Conservation (phyloP, 2,113 vertebrate species). For the Opisthocomus hoazin region DNA sequence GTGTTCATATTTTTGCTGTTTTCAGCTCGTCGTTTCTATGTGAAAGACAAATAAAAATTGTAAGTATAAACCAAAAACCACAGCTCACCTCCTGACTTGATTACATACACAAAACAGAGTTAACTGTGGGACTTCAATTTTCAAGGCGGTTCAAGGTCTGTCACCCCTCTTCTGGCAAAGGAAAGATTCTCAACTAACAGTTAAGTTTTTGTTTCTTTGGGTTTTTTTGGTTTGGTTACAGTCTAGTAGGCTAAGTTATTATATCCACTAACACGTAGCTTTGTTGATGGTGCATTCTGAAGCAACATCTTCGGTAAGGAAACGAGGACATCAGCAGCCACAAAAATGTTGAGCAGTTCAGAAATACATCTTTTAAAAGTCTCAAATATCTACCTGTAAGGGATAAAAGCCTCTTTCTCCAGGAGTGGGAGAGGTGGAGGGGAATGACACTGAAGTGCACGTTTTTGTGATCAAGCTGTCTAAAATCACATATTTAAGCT, state of each 20-base stretch:
- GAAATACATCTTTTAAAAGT: neutral
- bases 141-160: neutral
- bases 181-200: neutral
- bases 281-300: neutral
- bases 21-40: constrained; percentile 88
- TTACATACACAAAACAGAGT: neutral
- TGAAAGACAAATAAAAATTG: neutral
- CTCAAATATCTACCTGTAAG: neutral
- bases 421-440: neutral
- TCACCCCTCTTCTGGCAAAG: neutral
- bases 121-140: neutral
- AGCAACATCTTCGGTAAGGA: neutral
- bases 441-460: neutral
- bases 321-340: neutral
- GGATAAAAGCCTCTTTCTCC: neutral
- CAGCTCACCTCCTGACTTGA: neutral
- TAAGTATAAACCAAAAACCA: neutral
- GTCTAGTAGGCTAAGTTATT: neutral
- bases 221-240: neutral
- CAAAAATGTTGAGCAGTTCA: neutral
- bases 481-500: neutral
- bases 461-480: neutral
- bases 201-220: neutral
- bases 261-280: neutral
- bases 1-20: constrained; percentile 85